phyloP scores from a whole-genome alignment of 2,113 vertebrate genomes.

The Steatornis caripensis region DNA sequence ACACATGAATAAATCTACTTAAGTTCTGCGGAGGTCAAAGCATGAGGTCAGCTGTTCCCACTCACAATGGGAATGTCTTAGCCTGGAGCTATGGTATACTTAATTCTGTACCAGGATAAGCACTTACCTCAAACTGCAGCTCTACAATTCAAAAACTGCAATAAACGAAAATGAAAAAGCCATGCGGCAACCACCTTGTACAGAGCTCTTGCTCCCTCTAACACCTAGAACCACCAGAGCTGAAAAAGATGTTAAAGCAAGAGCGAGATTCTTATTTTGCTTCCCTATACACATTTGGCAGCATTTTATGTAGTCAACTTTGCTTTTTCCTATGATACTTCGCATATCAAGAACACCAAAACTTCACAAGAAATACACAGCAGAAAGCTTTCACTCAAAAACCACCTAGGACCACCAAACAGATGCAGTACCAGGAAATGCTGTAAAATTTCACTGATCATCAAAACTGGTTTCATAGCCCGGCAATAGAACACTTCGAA shows the following conservation, averaged over 20 bases:
- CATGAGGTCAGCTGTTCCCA: conserved; percentile 9
- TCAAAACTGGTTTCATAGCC: background rate
- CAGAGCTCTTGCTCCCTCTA: background rate
- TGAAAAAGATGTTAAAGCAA: background rate
- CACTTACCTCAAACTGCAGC: background rate
- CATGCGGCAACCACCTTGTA: background rate
- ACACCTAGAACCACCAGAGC: background rate
- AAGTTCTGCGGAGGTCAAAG: background rate
- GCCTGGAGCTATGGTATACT: background rate
- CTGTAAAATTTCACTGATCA: background rate
- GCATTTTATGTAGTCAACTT: background rate
- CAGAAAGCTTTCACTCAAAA: background rate
- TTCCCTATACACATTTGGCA: background rate
- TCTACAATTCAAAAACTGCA: background rate
- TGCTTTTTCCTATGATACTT: background rate
- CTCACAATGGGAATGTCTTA: background rate
- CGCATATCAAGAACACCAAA: background rate
- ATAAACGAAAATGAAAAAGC: background rate
- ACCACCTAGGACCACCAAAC: background rate
- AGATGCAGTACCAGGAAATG: background rate
- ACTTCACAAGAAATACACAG: background rate
- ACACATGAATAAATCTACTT: conserved; percentile 22
- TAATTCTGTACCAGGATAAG: background rate
- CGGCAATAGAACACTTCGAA: background rate
- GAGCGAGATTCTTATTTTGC: background rate